These are phyloP conservation scores for Idaea dimidiata DNA, from an alignment of 2,888 invertebrate genomes.

Conservation along the genomic window DNA sequence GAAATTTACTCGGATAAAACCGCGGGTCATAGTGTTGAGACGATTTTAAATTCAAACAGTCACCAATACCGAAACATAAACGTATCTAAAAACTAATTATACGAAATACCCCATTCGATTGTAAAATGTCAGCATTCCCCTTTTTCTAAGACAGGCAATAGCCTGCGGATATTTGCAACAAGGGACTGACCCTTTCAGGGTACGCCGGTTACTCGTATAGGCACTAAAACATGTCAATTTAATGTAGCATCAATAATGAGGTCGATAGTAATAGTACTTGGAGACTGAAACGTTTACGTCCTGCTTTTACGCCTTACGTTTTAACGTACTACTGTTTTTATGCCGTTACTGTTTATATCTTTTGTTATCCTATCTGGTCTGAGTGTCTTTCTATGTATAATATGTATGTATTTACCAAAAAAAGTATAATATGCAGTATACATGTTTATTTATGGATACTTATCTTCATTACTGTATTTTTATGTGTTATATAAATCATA, in stretches of 20 bases:
- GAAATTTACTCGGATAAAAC: too few species aligned
- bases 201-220: slow-evolving; percentile 20
- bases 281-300: neutral
- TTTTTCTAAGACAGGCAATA: slow-evolving; percentile 19
- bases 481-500: too few species aligned
- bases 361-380: too few species aligned
- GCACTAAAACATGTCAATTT: slow-evolving; percentile 27
- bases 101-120: slow-evolving; percentile 1
- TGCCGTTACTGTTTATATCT: neutral
- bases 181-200: slow-evolving; percentile 31
- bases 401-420: too few species aligned
- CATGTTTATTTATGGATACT: too few species aligned
- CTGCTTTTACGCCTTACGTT: neutral
- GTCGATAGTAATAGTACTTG: slow-evolving; percentile 1
- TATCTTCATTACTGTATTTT: too few species aligned
- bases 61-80: neutral
- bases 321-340: neutral
- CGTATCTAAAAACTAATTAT: neutral
- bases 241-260: slow-evolving; percentile 27
- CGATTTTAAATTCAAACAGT: too few species aligned
- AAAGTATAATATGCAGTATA: too few species aligned
- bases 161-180: slow-evolving; percentile 26
- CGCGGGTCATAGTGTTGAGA: too few species aligned
- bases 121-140: slow-evolving; percentile 3
- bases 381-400: too few species aligned